phyloP scores from a whole-genome alignment of 2,797 vertebrate genomes.

The Anguilla megastoma region DNA sequence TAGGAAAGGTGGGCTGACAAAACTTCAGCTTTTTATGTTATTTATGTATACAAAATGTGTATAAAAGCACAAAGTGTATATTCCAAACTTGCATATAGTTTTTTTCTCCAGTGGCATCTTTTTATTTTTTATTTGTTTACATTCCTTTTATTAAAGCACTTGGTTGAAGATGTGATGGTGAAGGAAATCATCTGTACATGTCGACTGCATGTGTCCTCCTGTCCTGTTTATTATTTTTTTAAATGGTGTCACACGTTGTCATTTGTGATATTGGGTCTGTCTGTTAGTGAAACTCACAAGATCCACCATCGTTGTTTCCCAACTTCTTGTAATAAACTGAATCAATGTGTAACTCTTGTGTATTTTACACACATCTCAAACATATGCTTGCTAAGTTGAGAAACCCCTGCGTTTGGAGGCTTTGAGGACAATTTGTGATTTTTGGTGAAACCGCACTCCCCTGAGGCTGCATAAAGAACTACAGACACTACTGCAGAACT shows the following conservation, averaged over 20 bases:
- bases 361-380: not conserved
- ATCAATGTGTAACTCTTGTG: not conserved
- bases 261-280: not conserved
- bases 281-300: not conserved
- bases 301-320: not conserved
- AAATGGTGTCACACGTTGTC: conserved; percentile 35
- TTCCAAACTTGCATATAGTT: conserved; percentile 62
- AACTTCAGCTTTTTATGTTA: conserved; percentile 43
- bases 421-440: not conserved
- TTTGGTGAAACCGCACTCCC: not conserved
- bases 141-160: conserved; percentile 66
- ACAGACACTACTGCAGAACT: not conserved
- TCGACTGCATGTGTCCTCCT: not conserved
- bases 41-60: conserved; percentile 37
- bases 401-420: not conserved
- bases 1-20: conserved; percentile 40
- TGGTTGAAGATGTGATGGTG: conserved; percentile 58
- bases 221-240: conserved; percentile 29
- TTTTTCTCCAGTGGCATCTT: conserved; percentile 62
- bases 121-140: conserved; percentile 65
- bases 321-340: not conserved
- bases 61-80: conserved; percentile 60
- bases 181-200: conserved; percentile 60
- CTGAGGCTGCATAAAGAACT: not conserved
- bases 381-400: too few species aligned